phyloP scores from a whole-genome alignment of 2,797 vertebrate species.

The Hemitrygon akajei region DNA sequence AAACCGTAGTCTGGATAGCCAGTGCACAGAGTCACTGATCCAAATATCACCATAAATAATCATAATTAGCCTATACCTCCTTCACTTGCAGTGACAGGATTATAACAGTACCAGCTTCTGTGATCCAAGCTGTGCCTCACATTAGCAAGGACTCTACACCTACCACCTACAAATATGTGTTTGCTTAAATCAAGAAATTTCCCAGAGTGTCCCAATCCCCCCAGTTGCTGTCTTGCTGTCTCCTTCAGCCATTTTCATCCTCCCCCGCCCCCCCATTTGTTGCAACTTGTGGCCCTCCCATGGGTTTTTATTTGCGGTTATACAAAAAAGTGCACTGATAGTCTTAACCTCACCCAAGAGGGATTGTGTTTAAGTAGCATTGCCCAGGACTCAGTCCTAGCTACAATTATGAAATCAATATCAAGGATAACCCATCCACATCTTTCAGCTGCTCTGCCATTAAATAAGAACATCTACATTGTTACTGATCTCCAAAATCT shows the following conservation, averaged over 20 bases:
- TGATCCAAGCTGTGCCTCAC: neutral
- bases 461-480: too few relatives aligned
- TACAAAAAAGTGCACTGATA: too few relatives aligned
- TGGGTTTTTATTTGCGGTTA: too few relatives aligned
- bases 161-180: neutral
- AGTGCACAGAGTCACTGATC: neutral
- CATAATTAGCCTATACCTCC: neutral
- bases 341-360: too few relatives aligned
- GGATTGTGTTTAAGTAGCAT: too few relatives aligned
- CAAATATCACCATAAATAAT: neutral
- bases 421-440: too few relatives aligned
- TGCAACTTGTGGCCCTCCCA: too few relatives aligned
- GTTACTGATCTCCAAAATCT: too few relatives aligned
- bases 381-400: too few relatives aligned
- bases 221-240: too few relatives aligned
- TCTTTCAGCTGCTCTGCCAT: too few relatives aligned
- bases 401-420: neutral
- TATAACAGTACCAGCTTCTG: neutral
- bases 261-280: neutral
- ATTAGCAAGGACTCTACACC: neutral
- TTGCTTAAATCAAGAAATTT: neutral
- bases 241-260: neutral
- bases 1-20: neutral
- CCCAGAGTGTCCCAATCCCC: neutral
- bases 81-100: neutral